Evolutionary conservation across 2,888 invertebrate genomes (phyloP), one percentile per base, ranked within the genome.

Genomic region (Torymus tubicola): DNA sequence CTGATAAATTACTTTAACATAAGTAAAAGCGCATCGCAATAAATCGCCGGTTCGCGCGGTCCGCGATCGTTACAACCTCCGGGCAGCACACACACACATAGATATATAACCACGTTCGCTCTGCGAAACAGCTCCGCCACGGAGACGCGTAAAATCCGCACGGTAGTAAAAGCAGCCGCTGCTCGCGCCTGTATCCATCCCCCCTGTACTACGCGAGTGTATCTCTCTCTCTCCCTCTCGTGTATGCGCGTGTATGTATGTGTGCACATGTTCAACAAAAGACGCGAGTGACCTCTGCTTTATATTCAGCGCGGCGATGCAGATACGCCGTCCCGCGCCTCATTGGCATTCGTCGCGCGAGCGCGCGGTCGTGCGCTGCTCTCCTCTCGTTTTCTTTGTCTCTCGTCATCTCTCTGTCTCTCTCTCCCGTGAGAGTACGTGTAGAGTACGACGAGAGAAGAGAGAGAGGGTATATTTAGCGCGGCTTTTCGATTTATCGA

Each of bases 241-340:
- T 14, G 16, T 13, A 61, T 42, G 21, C 24, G n/a, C 52, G 10
- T n/a, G 16, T 8, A 21, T 42, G 13, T 52, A 2, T 50, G 12
- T 31, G 14, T 52, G 42, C 16, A 52, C 11, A n/a, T 31, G 58
- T n/a, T 31, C 58, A 2, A 61, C 58, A 53, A 76, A 68, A 68
- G 67, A 73, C 63, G 70, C 61, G 71, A 75, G 55, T 72, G 69
- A 81, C 81, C 72, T 81, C 78, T 81, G 72, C 70, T 82, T 82
- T 78, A 79, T 82, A 82, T 81, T 78, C 78, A 50, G 64, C 53
- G 16, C 57, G 24, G 70, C 65, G 61, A 74, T 76, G 69, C 76
- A 74, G 71, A 68, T 68, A 65, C 68, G 58, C 13, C 12, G 16
- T 50, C 16, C 12, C 55, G 58, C 31, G 61, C 31, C 60, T 80